Percentiles rank a stretch among this genome's conserved stretches.
phyloP scores from a whole-genome alignment of 2,113 vertebrate species.

The Ceyx cyanopectus region DNA sequence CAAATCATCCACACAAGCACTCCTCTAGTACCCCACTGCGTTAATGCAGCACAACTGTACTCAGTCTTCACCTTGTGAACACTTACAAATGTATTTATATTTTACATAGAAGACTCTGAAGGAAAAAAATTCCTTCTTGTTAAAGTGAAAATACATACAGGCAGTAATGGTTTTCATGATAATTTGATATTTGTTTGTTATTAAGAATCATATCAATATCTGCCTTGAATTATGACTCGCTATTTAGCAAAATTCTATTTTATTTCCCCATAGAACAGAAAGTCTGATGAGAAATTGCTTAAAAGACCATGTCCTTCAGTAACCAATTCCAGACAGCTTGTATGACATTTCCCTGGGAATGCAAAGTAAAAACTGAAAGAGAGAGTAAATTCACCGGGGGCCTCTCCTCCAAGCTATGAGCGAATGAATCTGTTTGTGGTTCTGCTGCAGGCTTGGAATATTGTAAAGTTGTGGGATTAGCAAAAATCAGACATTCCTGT shows the following conservation, averaged over 20 bases:
- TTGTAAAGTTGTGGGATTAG: conserved; percentile 68
- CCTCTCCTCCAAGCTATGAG: conserved; percentile 34
- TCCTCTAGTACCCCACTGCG: not conserved
- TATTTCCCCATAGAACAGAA: conserved; percentile 56
- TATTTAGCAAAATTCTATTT: conserved; percentile 45
- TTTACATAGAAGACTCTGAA: not conserved
- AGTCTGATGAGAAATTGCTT: conserved; percentile 61
- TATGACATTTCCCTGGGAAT: conserved; percentile 69
- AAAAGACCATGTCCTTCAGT: conserved; percentile 37
- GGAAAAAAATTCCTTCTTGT: not conserved
- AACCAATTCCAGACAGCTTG: conserved; percentile 61
- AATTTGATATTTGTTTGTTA: conserved; percentile 38
- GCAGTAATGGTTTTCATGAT: not conserved
- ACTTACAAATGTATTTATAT: not conserved
- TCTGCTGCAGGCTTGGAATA: conserved; percentile 9
- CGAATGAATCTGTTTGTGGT: conserved; percentile 23
- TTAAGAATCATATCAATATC: conserved; percentile 1
- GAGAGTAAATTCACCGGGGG: conserved; percentile 27
- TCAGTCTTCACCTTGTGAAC: not conserved
- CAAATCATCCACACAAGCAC: not conserved
- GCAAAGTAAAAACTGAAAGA: conserved; percentile 60
- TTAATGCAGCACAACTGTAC: not conserved
- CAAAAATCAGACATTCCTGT: conserved; percentile 72
- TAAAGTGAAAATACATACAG: not conserved
- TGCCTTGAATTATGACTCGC: conserved; percentile 59